A percentile compares a stretch with the other conserved stretches of the same genome.
These are phyloP conservation scores for Plutella xylostella DNA, from an alignment of 2,888 invertebrate species.

Conservation along the genomic window DNA sequence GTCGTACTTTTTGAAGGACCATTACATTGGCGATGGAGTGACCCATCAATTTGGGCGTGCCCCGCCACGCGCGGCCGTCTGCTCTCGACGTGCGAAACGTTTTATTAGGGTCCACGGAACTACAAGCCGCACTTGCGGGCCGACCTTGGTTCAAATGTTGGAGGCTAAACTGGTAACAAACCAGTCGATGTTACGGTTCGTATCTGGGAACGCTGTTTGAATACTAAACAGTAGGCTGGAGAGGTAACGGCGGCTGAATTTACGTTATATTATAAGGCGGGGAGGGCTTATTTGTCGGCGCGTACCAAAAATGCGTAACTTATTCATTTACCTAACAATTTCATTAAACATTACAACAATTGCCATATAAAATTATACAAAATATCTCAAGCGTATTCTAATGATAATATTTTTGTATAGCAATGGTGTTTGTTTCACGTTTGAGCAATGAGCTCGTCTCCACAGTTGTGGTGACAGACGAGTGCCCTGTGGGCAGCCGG, in stretches of 20 bases:
- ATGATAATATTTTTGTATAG: no score
- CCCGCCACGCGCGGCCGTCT: conserved; percentile 57
- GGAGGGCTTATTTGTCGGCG: background rate
- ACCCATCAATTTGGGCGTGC: conserved; percentile 64
- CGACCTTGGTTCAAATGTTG: no score
- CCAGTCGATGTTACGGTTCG: background rate
- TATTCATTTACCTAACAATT: no score
- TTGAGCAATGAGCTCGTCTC: no score
- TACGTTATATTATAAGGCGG: background rate
- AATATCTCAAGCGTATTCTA: no score
- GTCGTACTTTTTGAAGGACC: conserved; percentile 63
- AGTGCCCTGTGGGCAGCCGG: no score
- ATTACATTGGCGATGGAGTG: conserved; percentile 64
- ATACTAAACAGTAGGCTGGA: background rate
- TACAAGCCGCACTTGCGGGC: background rate
- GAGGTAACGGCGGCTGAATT: background rate
- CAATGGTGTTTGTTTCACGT: no score
- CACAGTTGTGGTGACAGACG: no score
- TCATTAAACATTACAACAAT: no score
- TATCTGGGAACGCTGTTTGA: background rate
- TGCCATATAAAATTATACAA: no score
- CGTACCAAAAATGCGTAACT: no score
- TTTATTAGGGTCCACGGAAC: conserved; percentile 54
- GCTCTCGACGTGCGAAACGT: conserved; percentile 60
- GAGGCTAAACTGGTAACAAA: no score